Percentiles rank a stretch among this genome's conserved stretches.
These are phyloP conservation scores for Eretmochelys imbricata DNA, from an alignment of 2,113 vertebrate genomes.

Conservation along the genomic window DNA sequence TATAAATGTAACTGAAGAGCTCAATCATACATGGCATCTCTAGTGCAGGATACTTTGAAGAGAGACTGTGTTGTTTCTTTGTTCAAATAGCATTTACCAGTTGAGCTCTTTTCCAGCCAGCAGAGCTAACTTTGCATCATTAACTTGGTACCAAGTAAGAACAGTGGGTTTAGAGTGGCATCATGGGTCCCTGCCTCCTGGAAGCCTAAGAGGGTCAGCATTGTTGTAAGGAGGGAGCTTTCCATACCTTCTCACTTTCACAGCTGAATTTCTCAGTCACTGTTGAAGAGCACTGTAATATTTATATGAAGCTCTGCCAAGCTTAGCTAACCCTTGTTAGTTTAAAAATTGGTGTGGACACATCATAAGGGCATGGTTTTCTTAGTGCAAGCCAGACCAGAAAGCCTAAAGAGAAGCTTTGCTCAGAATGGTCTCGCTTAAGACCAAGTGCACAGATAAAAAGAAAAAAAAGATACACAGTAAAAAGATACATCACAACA, in stretches of 20 bases:
- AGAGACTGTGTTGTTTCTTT: not conserved
- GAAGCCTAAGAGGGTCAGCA: not conserved
- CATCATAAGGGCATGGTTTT: not conserved
- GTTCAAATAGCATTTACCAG: not conserved
- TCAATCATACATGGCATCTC: not conserved
- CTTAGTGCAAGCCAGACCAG: not conserved
- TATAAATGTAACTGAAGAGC: not conserved
- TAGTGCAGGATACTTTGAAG: not conserved
- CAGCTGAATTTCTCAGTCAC: not conserved
- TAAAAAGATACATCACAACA: not conserved
- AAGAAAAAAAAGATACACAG: too few species aligned
- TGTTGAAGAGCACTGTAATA: accelerated
- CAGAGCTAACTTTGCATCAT: not conserved
- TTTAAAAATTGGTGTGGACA: not conserved
- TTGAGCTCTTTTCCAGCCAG: not conserved
- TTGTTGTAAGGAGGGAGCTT: not conserved
- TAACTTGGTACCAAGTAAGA: not conserved
- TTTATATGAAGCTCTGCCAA: accelerated
- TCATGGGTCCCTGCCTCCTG: not conserved
- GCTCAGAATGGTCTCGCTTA: accelerated
- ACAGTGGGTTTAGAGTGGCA: not conserved
- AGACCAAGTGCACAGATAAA: not conserved
- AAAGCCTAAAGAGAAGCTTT: not conserved
- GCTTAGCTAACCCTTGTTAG: not conserved
- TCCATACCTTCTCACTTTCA: not conserved